These are phyloP conservation scores for Apostichopus leukothele DNA, from an alignment of 53 echinoderm and acorn worm genomes.

Conservation along the genomic window DNA sequence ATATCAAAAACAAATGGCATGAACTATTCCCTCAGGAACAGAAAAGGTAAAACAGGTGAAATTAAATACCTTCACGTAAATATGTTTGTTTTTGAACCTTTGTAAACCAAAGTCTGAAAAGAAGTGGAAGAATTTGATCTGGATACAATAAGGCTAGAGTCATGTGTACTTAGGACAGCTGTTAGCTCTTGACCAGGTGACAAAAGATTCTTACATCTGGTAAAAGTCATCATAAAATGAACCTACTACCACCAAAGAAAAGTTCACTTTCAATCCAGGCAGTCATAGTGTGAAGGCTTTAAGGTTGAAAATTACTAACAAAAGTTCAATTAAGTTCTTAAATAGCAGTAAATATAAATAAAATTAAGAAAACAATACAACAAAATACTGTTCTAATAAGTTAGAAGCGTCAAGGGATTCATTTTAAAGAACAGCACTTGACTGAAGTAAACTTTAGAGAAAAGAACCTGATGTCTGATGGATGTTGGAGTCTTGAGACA, in stretches of 20 bases:
- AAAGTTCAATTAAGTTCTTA: not conserved
- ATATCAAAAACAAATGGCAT: no score
- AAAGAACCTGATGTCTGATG: not conserved
- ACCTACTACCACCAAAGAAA: not conserved
- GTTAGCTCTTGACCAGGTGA: not conserved
- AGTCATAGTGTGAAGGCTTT: not conserved
- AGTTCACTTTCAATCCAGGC: not conserved
- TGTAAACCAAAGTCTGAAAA: no score
- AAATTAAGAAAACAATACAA: not conserved
- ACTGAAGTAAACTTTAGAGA: not conserved
- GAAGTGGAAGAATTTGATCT: not conserved
- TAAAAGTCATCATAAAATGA: not conserved
- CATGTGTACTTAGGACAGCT: not conserved
- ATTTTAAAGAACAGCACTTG: not conserved
- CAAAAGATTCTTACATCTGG: not conserved
- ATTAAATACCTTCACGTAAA: not conserved
- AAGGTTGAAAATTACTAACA: not conserved
- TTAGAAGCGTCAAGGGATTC: not conserved
- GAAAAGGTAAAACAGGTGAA: not conserved
- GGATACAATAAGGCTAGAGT: not conserved
- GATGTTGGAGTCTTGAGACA: not conserved
- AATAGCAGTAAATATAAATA: not conserved
- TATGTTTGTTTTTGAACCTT: not conserved
- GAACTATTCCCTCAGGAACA: not conserved
- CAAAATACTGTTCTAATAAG: not conserved